Conservation (phyloP, 2,113 vertebrate species). For the Planiliza haematocheilus region DNA sequence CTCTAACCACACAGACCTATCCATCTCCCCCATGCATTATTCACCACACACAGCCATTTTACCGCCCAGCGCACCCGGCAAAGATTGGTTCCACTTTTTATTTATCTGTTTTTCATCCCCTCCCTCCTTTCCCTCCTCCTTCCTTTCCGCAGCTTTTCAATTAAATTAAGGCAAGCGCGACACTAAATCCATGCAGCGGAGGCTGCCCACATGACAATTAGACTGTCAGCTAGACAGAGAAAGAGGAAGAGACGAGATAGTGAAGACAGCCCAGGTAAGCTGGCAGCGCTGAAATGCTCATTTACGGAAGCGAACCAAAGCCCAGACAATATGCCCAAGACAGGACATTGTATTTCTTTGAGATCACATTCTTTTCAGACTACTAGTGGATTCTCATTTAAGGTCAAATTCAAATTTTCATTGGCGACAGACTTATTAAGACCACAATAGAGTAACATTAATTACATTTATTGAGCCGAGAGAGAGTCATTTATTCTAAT, state of each 20-base stretch:
- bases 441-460: not conserved
- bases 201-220: slow-evolving; percentile 85
- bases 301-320: slow-evolving; percentile 40
- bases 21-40: slow-evolving; percentile 85
- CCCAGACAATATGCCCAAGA: slow-evolving; percentile 37
- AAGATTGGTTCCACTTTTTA: slow-evolving; percentile 86
- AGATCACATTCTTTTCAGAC: slow-evolving; percentile 9
- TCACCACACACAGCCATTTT: slow-evolving; percentile 81
- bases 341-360: slow-evolving; percentile 18
- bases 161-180: slow-evolving; percentile 85
- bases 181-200: slow-evolving; percentile 83
- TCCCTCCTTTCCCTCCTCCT: slow-evolving; percentile 69
- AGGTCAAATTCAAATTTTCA: slow-evolving; percentile 34
- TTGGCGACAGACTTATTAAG: slow-evolving; percentile 4
- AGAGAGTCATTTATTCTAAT: slow-evolving; percentile 3
- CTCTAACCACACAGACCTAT: slow-evolving; percentile 81
- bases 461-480: not conserved
- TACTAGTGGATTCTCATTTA: not conserved
- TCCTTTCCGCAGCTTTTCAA: slow-evolving; percentile 81
- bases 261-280: slow-evolving; percentile 63
- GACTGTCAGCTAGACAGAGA: slow-evolving; percentile 73
- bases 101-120: slow-evolving; percentile 82
- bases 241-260: slow-evolving; percentile 65
- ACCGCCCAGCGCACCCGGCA: slow-evolving; percentile 79
- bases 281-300: slow-evolving; percentile 53